Evolutionary conservation across 2,113 vertebrate genomes (phyloP).

Genomic region (Paratilapia polleni): DNA sequence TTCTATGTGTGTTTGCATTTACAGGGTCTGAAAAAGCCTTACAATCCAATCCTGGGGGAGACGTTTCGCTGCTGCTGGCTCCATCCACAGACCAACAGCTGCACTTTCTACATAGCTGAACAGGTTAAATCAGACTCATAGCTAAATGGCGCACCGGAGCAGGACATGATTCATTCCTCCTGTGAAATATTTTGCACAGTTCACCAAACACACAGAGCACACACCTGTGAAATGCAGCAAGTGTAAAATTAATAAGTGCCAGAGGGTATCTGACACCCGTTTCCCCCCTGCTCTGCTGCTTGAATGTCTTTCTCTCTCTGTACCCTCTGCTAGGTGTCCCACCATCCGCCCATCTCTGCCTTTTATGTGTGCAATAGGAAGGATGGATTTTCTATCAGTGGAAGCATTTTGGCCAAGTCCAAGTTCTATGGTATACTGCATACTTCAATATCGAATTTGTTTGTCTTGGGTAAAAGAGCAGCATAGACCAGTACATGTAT

Average conservation of each 20-base stretch:
- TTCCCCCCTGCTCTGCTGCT: background rate
- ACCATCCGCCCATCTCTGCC: conserved; percentile 95
- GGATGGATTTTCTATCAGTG: conserved; percentile 92
- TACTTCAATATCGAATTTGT: background rate
- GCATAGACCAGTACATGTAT: background rate
- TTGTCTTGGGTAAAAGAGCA: background rate
- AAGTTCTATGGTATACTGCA: conserved; percentile 92
- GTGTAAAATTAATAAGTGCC: background rate
- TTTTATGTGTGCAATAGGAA: conserved; percentile 96
- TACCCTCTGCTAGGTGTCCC: conserved; percentile 86
- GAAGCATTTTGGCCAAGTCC: conserved; percentile 93
- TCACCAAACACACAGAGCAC: background rate
- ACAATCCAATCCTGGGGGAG: conserved; percentile 96
- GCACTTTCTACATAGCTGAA: conserved; percentile 96
- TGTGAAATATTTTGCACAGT: conserved; percentile 9
- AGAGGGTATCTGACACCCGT: background rate
- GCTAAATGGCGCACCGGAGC: background rate
- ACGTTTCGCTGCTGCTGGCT: conserved; percentile 96
- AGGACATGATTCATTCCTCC: background rate
- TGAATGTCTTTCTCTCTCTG: background rate
- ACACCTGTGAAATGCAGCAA: background rate
- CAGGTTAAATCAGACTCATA: conserved; percentile 81
- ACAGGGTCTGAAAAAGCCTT: conserved; percentile 97
- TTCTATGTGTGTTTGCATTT: background rate
- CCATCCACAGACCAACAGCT: conserved; percentile 92